Evolutionary conservation across 2,797 vertebrate species (phyloP).

Genomic region (Channa striata): DNA sequence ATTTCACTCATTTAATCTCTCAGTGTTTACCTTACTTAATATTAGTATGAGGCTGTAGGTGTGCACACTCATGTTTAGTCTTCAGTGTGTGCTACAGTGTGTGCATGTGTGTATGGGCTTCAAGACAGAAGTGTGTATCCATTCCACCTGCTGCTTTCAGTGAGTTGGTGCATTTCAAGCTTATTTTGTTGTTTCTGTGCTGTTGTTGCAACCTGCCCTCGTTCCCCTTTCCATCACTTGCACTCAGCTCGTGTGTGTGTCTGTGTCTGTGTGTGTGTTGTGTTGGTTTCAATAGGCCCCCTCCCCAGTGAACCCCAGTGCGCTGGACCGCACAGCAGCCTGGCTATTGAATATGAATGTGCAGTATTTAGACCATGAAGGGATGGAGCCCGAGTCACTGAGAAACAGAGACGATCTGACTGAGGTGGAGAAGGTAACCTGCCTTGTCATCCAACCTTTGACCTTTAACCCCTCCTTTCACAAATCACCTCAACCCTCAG

Average conservation of each 20-base stretch:
- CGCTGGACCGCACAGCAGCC: constrained; percentile 99
- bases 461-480: constrained; percentile 60
- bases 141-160: constrained; percentile 77
- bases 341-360: constrained; percentile 99
- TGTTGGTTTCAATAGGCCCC: constrained; percentile 96
- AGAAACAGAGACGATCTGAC: constrained; percentile 97
- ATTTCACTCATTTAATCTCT: constrained; percentile 11
- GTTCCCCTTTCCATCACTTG: constrained; percentile 61
- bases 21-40: constrained; percentile 16
- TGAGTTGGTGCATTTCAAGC: constrained; percentile 73
- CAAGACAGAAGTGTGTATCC: constrained; percentile 56
- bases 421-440: constrained; percentile 98
- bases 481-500: constrained; percentile 63
- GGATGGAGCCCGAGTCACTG: constrained; percentile 93
- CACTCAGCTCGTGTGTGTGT: constrained; percentile 73
- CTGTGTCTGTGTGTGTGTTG: constrained; percentile 75
- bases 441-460: constrained; percentile 60
- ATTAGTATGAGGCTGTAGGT: constrained; percentile 1
- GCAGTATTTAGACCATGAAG: constrained; percentile 98
- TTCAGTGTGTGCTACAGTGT: constrained; percentile 30
- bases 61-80: constrained; percentile 18
- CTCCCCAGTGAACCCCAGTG: constrained; percentile 98
- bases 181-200: constrained; percentile 75
- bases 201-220: constrained; percentile 64
- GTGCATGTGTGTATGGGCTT: constrained; percentile 39